Base-by-base conservation (phyloP, 2,113 vertebrate species). In the Hystrix cristata region DNA sequence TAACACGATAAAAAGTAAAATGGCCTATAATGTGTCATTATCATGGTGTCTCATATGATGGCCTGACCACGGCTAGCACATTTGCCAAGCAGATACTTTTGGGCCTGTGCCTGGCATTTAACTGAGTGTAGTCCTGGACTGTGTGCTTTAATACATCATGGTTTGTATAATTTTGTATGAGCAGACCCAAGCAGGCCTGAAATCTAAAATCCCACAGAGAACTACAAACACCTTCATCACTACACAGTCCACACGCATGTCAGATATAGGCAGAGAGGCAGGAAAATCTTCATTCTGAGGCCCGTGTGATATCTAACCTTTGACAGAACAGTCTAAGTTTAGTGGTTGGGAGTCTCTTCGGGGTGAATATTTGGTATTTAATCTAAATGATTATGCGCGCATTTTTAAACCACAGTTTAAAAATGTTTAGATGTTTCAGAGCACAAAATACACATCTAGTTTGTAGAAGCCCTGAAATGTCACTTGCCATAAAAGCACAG, bases 141-240 rank as follows among this genome's bases (percentile, higher is more conserved):
- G n/a, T 38, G 43, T 46, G 23, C 46, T 48, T 90, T 38, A 59
- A 18, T 90, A 29, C 95, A 34, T 78, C 48, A 55, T 60, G 71
- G 46, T 80, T 81, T 96, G 43, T 97, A 48, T 93, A 48, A 72
- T 90, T 86, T 95, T 90, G 97, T 59, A 34, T n/a, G 51, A 93
- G 25, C 19, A 84, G 83, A 78, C 38, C 2, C 85, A 34, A 92
- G 53, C 15, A 51, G 80, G 55, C 67, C 76, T 84, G 83, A 43
- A 93, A 38, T 38, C 43, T 89, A 67, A 65, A 94, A 27, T 78
- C 81, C 10, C 4, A 0, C 11, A 48, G 65, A 72, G 79, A 93
- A 85, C 31, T 46, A 10, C 23, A 85, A 14, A 38, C 43, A 38
- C 69, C 53, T 80, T 57, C 23, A 7, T 76, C 48, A 38, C 1